These are phyloP conservation scores for Andrena bucephala DNA, from an alignment of 2,888 invertebrate species.

Conservation along the genomic window DNA sequence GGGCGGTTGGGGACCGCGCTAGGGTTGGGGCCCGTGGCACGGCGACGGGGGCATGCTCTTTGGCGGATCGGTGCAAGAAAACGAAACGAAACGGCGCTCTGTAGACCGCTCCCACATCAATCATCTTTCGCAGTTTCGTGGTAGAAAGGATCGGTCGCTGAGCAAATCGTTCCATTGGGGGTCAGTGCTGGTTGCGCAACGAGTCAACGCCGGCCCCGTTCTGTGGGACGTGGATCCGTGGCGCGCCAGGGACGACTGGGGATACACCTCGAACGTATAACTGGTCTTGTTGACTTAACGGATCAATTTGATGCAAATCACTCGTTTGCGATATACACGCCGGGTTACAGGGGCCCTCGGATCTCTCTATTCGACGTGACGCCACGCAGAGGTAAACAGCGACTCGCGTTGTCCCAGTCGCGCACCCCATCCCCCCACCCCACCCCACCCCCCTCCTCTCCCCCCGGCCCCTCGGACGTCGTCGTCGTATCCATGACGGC, in stretches of 20 bases:
- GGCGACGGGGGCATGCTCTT: conserved; percentile 22
- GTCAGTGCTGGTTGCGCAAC: conserved; percentile 80
- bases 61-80: conserved; percentile 59
- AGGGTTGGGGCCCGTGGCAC: not conserved
- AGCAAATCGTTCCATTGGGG: conserved; percentile 80
- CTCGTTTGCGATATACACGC: conserved; percentile 81
- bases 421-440: not conserved
- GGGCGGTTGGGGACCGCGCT: not conserved
- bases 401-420: conserved; percentile 27
- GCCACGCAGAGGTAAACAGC: conserved; percentile 62
- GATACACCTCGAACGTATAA: conserved; percentile 72
- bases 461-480: conserved; percentile 4
- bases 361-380: conserved; percentile 54
- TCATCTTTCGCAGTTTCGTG: conserved; percentile 83
- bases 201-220: conserved; percentile 75
- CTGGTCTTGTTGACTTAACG: conserved; percentile 80
- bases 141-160: conserved; percentile 81
- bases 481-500: conserved; percentile 70
- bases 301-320: conserved; percentile 85
- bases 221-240: conserved; percentile 53
- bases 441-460: no score
- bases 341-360: conserved; percentile 30
- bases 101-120: conserved; percentile 84
- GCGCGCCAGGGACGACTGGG: conserved; percentile 61
- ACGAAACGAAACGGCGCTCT: conserved; percentile 55